Base-by-base conservation (phyloP, 2,888 invertebrate species). In the Tolmerus cingulatus region DNA sequence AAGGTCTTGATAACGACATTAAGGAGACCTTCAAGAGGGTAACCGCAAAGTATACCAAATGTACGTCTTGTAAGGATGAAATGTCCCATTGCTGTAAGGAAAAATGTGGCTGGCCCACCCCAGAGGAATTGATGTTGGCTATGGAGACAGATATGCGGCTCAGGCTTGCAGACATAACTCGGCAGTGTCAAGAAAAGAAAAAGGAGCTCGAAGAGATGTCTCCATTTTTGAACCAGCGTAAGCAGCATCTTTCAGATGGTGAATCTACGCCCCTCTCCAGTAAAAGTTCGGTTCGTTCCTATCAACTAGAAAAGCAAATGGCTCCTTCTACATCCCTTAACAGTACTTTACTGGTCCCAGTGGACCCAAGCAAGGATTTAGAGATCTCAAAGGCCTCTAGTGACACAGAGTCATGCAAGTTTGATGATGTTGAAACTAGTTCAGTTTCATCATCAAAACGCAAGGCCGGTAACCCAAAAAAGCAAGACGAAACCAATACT, bases 91-190 rank as follows among this genome's bases (percentile, higher is more conserved):
- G 89, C 40, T 88, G 89, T 34, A 89, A 90, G 74, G 91, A 89
- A 19, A 89, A 89, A 76, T 88, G 91, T 40, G 91, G 93, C 87
- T 93, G 93, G 90, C 94, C 94, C 12, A 93, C 94, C n/a, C 93
- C 94, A 8, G 93, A 94, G 85, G 94, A 94, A 55, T 93, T 95
- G 55, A 96, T 96, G 91, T 95, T 95, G 91, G 95, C 96, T 1
- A 95, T 96, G 92, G 97, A 97, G 91, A 93, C 96, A 90, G 96
- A 97, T 90, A 97, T 97, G 96, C 94, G 97, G 66, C 95, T 96
- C 92, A 94, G 95, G 87, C 91, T 98, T 88, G 96, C 97, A 30
- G 97, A 97, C 85, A 93, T 98, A 40, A 96, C 97, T 90, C 94
- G 96, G 37, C 95, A 96, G 90, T 96, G 97, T 91, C 95, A 95